Base-by-base conservation (phyloP, 1,140 invertebrate genomes). In the Cydia splendana region DNA sequence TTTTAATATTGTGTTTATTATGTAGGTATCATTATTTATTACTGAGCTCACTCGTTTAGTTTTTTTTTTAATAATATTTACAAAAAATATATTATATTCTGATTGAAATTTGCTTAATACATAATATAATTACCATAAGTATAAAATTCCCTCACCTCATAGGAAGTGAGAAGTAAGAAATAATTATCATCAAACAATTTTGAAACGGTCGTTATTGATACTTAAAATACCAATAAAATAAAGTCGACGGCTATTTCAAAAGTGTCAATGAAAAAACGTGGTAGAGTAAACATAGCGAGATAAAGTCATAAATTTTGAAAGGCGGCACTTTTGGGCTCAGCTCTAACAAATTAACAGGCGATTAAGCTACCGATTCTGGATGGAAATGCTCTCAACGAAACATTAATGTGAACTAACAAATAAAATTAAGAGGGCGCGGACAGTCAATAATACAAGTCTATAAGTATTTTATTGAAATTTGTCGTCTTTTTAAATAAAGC, bases 281-380 rank as follows among this genome's bases (percentile, higher is more conserved):
- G 76, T 77, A 77, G 82, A 84, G 80, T 79, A 81, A 80, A 83
- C 80, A 80, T 79, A 81, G 80, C 80, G 83, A 86, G 85, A 92
- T 92, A 81, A 91, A 92, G 91, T 84, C 80, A 91, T 92, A 91
- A 92, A 92, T 91, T 84, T 75, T 82, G 53, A 67, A 74, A 81
- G 84, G 88, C 91, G 89, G 91, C 84, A 79, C 88, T 87, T 91
- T 92, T 88, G 81, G 81, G 82, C 82, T 86, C 82, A 77, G 77
- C 79, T 88, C 82, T 91, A 91, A 92, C 91, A 92, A 92, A 92
- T 92, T 92, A 92, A 92, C 88, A 87, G 84, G 74, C 85, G 89
- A 92, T 91, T 92, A 91, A 87, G 91, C 91, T 92, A 92, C 91
- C 83, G 91, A 91, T 90, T 88, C 81, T 78, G 83, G 83, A 87